Evolutionary conservation across 2,113 vertebrate genomes (phyloP).

Genomic region (Synchiropus splendidus): DNA sequence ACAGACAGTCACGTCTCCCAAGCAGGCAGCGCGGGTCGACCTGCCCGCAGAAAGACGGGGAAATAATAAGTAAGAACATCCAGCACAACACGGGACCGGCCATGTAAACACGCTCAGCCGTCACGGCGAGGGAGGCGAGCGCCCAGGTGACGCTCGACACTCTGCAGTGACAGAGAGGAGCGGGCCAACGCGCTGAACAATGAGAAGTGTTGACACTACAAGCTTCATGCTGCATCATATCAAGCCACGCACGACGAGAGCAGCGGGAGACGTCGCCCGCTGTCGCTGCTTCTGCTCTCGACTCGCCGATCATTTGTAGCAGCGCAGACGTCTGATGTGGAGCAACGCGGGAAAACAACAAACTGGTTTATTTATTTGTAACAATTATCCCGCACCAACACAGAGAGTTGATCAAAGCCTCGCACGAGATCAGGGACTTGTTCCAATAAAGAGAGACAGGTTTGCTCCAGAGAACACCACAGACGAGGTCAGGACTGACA

Average conservation of each 20-base stretch:
- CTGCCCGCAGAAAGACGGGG: too few relatives aligned
- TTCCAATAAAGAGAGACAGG: background rate
- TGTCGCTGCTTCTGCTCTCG: slow-evolving; percentile 27
- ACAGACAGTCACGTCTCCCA: too few relatives aligned
- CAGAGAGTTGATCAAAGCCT: background rate
- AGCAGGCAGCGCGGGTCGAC: too few relatives aligned
- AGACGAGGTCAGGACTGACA: too few relatives aligned
- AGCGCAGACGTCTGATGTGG: slow-evolving; percentile 13
- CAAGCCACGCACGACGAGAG: slow-evolving; percentile 12
- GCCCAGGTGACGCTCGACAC: too few relatives aligned
- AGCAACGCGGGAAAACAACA: background rate
- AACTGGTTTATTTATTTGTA: slow-evolving; percentile 10
- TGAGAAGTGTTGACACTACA: slow-evolving; percentile 3
- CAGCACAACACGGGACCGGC: too few relatives aligned
- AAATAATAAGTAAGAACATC: too few relatives aligned
- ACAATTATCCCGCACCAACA: slow-evolving; percentile 1
- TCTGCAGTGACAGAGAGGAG: too few relatives aligned
- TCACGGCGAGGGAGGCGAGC: too few relatives aligned
- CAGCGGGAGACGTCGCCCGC: slow-evolving; percentile 28
- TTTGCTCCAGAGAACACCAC: background rate
- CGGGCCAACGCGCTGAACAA: slow-evolving; percentile 15
- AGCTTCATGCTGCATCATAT: slow-evolving; percentile 21
- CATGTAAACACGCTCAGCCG: too few relatives aligned
- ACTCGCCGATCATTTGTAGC: slow-evolving; percentile 20
- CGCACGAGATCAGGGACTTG: background rate